Conservation (phyloP, 2,888 invertebrate species). For the Eupithecia abbreviata region DNA sequence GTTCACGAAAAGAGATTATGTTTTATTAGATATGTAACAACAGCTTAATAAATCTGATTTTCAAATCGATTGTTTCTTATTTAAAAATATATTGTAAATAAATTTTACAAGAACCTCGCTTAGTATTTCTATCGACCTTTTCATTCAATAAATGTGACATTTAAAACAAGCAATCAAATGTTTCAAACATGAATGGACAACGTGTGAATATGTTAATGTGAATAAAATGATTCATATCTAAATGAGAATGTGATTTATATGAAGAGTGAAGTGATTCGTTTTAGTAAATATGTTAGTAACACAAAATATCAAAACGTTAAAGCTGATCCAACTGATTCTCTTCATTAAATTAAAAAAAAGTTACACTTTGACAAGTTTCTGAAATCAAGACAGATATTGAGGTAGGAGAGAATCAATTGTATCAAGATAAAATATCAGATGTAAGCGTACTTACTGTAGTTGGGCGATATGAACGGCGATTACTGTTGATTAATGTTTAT, state of each 20-base stretch:
- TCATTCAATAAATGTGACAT: slow-evolving; percentile 23
- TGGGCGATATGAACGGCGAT: slow-evolving; percentile 77
- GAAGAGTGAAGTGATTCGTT: slow-evolving; percentile 42
- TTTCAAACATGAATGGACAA: slow-evolving; percentile 47
- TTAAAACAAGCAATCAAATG: slow-evolving; percentile 30
- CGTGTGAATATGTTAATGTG: slow-evolving; percentile 48
- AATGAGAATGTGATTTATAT: slow-evolving; percentile 56
- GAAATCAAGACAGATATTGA: slow-evolving; percentile 32
- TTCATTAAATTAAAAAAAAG: slow-evolving; percentile 14
- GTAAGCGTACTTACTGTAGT: slow-evolving; percentile 78
- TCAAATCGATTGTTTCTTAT: not conserved
- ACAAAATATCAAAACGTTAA: slow-evolving; percentile 35
- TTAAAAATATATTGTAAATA: not conserved
- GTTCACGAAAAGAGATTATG: not conserved
- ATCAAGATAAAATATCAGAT: slow-evolving; percentile 65
- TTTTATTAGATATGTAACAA: not conserved
- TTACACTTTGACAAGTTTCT: not conserved
- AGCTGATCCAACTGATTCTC: slow-evolving; percentile 38
- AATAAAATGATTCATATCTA: slow-evolving; percentile 53
- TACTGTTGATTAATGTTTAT: slow-evolving; percentile 80
- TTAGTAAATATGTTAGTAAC: slow-evolving; percentile 29
- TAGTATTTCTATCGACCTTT: slow-evolving; percentile 18
- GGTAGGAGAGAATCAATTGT: slow-evolving; percentile 68
- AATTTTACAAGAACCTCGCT: slow-evolving; percentile 1
- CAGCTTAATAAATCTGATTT: not conserved